Base-by-base conservation (phyloP, 1,140 invertebrate species). In the Nephotettix cincticeps region DNA sequence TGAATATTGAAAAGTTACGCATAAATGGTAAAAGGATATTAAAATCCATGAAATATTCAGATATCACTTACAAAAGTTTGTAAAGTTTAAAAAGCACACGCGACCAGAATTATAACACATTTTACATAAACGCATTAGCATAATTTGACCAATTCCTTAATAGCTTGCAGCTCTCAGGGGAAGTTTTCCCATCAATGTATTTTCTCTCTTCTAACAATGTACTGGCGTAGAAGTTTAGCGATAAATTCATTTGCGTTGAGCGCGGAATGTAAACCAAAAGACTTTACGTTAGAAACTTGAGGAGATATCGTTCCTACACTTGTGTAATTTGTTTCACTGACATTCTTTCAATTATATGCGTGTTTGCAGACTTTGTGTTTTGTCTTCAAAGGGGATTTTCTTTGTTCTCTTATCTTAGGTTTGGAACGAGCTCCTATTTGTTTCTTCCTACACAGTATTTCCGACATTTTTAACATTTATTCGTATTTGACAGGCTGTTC, bases 211-310 rank as follows among this genome's bases (percentile, higher is more conserved):
- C 2, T 29, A 61, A 61, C 56, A 61, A 61, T 61, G 56, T 61
- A 61, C 56, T 61, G 56, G 14, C 4, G 27, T 11, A 25, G 27
- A 61, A 61, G 56, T 61, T 61, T 61, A 23, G 27, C 56, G 56
- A 61, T 61, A 61, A 61, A 61, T 61, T 61, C 56, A 61, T 61
- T 61, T 61, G 56, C 56, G 56, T 61, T 61, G 56, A 21, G 56
- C 21, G 56, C 1, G 56, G 56, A 61, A 61, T 61, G 56, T 61
- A 61, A 61, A 61, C 56, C 56, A 61, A 61, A 61, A 61, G 56
- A 61, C 56, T 61, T 61, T 61, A 29, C 25, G 56, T 61, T 29
- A 6, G 27, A 61, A 61, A 61, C 56, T 61, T 61, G 23, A 27
- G 23, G 25, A 27, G 25, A 27, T 27, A 25, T 27, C 4, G 14